Evolutionary conservation across 1,140 invertebrate genomes (phyloP).

Genomic region (Camponotus vicinus): DNA sequence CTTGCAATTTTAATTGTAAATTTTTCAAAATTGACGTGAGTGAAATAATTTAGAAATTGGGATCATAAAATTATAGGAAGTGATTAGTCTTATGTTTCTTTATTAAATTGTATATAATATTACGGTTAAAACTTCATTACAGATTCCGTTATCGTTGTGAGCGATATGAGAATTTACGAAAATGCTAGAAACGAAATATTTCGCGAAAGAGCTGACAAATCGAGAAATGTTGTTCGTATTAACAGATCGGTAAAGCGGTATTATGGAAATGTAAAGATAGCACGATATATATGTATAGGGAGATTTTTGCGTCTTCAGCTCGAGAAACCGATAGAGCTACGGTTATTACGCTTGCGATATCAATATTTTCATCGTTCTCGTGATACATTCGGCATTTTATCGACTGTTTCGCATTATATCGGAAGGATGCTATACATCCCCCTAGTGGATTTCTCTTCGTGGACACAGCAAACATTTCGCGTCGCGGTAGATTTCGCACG

Average conservation of each 20-base stretch:
- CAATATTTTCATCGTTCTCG: constrained; percentile 50
- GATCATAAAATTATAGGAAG: no score
- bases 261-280: constrained; percentile 38
- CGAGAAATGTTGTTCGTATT: not conserved
- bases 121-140: not conserved
- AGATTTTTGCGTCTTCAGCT: constrained; percentile 56
- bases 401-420: constrained; percentile 34
- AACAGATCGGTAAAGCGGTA: not conserved
- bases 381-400: constrained; percentile 45
- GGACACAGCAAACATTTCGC: not conserved
- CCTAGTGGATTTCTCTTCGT: not conserved
- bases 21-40: no score
- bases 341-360: constrained; percentile 49
- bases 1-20: no score
- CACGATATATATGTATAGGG: constrained; percentile 9
- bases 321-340: constrained; percentile 53
- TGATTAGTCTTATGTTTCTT: no score
- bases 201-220: not conserved
- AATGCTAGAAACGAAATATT: not conserved
- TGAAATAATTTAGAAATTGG: no score
- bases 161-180: not conserved
- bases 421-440: not conserved
- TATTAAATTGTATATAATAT: no score
- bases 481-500: not conserved
- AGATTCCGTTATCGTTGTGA: not conserved